phyloP scores from a whole-genome alignment of 2,888 invertebrate species.

The Nowickia ferox region DNA sequence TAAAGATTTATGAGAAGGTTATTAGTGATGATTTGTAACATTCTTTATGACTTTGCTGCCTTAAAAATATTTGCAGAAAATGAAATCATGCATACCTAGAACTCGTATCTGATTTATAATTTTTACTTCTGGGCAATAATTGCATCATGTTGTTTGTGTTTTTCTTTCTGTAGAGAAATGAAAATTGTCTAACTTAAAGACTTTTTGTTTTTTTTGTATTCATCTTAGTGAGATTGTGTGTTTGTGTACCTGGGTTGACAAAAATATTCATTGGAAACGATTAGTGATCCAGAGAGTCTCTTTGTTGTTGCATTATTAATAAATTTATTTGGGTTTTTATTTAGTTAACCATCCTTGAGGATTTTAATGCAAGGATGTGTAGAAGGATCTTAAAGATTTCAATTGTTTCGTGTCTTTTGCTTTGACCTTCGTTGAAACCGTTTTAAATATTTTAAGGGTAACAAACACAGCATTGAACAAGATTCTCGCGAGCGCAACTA shows the following conservation, averaged over 20 bases:
- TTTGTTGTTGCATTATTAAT: slow-evolving; percentile 41
- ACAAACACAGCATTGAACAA: slow-evolving; percentile 42
- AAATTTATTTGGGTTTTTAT: slow-evolving; percentile 17
- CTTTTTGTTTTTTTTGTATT: neutral
- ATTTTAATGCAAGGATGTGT: slow-evolving; percentile 5
- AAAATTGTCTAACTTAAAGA: slow-evolving; percentile 32
- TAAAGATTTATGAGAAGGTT: slow-evolving; percentile 58
- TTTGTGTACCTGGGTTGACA: slow-evolving; percentile 62
- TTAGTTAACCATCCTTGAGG: neutral
- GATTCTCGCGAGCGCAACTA: slow-evolving; percentile 50
- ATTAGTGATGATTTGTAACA: slow-evolving; percentile 52
- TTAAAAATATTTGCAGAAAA: slow-evolving; percentile 12
- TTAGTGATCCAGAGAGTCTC: slow-evolving; percentile 29
- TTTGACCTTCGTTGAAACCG: slow-evolving; percentile 52
- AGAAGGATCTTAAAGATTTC: slow-evolving; percentile 52
- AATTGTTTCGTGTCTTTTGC: slow-evolving; percentile 52
- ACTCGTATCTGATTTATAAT: neutral
- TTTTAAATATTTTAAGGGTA: slow-evolving; percentile 52
- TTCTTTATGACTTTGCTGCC: slow-evolving; percentile 53
- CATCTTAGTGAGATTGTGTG: neutral
- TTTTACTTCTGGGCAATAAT: slow-evolving; percentile 4
- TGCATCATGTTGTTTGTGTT: slow-evolving; percentile 48
- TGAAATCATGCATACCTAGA: neutral
- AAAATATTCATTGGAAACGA: slow-evolving; percentile 50
- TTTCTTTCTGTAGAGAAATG: neutral